Evolutionary conservation across 2,797 vertebrate species (phyloP).

Genomic region (Jordanella pulchra): DNA sequence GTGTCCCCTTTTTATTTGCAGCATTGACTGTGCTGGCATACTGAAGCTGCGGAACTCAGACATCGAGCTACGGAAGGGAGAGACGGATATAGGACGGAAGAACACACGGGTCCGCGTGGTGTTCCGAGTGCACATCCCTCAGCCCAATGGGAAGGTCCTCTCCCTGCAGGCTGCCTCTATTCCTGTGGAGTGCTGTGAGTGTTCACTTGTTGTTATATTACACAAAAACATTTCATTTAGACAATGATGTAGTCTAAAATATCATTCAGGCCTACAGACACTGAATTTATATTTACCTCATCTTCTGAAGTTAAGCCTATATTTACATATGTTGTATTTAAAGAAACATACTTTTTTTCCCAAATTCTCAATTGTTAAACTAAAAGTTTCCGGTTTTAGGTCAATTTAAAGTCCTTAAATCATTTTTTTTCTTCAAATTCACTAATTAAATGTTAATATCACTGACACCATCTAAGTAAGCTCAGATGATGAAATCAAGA

Average conservation of each 20-base stretch:
- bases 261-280: background rate
- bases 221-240: slow-evolving; percentile 32
- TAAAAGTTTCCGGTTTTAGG: background rate
- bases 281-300: background rate
- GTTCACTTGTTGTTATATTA: slow-evolving; percentile 15
- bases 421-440: background rate
- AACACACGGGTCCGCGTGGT: slow-evolving; percentile 97
- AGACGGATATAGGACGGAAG: slow-evolving; percentile 98
- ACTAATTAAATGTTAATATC: background rate
- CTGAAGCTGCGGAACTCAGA: slow-evolving; percentile 98
- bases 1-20: slow-evolving; percentile 64
- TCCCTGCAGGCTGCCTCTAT: slow-evolving; percentile 95
- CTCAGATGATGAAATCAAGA: no score
- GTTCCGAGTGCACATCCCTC: slow-evolving; percentile 97
- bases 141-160: slow-evolving; percentile 93
- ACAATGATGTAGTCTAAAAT: slow-evolving; percentile 16
- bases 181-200: slow-evolving; percentile 99
- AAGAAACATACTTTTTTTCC: background rate
- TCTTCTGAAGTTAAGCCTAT: background rate
- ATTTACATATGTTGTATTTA: background rate
- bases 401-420: background rate
- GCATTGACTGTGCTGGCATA: slow-evolving; percentile 98
- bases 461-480: background rate
- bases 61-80: slow-evolving; percentile 98
- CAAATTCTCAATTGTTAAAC: background rate